Percentiles rank a stretch among this genome's conserved stretches.
Evolutionary conservation across 2,113 vertebrate genomes (phyloP).

Genomic region (Glareola pratincola): DNA sequence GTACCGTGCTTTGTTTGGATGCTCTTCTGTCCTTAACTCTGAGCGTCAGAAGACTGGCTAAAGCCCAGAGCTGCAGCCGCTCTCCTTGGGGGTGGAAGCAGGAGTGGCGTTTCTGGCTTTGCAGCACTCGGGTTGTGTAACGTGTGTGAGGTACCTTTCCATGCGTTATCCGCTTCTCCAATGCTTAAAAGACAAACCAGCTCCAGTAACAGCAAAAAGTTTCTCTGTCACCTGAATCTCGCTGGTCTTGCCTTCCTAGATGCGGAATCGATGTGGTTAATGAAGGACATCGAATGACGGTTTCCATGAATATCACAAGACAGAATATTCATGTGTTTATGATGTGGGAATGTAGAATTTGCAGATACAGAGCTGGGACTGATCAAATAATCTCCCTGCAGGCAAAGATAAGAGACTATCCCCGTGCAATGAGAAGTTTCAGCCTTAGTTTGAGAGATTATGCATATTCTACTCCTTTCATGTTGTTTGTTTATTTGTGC

Average conservation of each 20-base stretch:
- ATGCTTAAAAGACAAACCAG: neutral
- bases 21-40: neutral
- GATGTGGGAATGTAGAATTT: neutral
- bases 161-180: neutral
- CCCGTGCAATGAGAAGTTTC: neutral
- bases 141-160: neutral
- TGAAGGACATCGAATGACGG: neutral
- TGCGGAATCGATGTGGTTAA: neutral
- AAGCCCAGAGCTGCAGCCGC: neutral
- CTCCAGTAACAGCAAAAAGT: rapidly evolving
- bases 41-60: neutral
- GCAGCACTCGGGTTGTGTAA: neutral
- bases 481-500: neutral
- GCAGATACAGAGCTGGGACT: neutral
- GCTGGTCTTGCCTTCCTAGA: neutral
- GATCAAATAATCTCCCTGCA: neutral
- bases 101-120: neutral
- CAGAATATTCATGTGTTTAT: neutral
- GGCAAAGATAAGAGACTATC: neutral
- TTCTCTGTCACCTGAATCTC: neutral
- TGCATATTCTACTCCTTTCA: neutral
- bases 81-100: neutral
- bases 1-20: neutral
- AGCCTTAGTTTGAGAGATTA: neutral
- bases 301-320: neutral